Evolutionary conservation across 2,113 vertebrate species (phyloP).

Genomic region (Hassar affinis): DNA sequence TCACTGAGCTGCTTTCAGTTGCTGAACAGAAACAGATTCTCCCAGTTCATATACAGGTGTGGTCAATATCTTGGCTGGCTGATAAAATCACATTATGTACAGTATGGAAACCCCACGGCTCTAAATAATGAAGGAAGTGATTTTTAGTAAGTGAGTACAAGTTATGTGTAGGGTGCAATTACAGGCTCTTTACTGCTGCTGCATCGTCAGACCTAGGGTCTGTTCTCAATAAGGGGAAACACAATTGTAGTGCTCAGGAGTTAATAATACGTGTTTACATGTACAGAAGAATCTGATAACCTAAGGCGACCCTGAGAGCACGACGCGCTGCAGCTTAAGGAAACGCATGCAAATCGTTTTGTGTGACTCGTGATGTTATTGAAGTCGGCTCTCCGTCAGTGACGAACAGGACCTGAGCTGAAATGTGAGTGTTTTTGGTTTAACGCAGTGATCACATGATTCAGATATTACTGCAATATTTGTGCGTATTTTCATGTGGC

Average conservation of each 20-base stretch:
- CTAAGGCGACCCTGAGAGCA: too few relatives aligned
- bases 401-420: too few relatives aligned
- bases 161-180: neutral
- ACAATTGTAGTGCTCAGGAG: neutral
- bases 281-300: neutral
- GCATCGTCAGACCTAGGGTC: conserved; percentile 17
- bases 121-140: neutral
- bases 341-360: too few relatives aligned
- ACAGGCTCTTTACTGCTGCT: neutral
- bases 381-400: too few relatives aligned
- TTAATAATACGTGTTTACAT: neutral
- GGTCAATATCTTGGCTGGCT: neutral
- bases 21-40: neutral
- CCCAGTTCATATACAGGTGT: too few relatives aligned
- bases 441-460: too few relatives aligned
- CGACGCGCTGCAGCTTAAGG: too few relatives aligned
- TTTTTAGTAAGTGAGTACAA: neutral
- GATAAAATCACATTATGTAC: conserved; percentile 1
- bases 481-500: too few relatives aligned
- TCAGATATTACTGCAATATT: too few relatives aligned
- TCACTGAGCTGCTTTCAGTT: neutral
- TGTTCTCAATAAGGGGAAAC: neutral
- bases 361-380: too few relatives aligned
- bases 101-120: neutral
- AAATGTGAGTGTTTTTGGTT: too few relatives aligned